Evolutionary conservation across 2,797 vertebrate species (phyloP), one percentile per base, ranked within the genome.

Genomic region (Balearica regulorum): DNA sequence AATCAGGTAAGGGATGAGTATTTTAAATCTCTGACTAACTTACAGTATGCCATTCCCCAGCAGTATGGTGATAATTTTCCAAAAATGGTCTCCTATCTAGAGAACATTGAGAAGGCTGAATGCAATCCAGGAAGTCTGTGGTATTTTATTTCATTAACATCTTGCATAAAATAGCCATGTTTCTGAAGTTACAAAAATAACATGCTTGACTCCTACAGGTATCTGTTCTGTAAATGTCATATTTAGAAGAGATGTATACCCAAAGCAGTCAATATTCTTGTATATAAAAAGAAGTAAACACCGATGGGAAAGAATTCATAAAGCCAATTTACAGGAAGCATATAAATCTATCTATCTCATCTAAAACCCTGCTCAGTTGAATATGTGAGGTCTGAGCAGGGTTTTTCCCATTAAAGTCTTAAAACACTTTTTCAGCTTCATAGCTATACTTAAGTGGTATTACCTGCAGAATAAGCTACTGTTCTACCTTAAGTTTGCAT

Each of bases 141-240:
- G 55, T 91, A 64, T 60, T 93, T 87, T 62, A 66, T 85, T 89
- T 89, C 60, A 66, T 77, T 76, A 82, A 39, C 41, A 68, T 66
- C 43, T 93, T 94, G 71, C 64, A 73, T 89, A 72, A 94, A 93
- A 70, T 29, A 86, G 39, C 58, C 29, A 3, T 13, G 37, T 82
- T 64, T 71, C 60, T 83, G 33, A 77, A 86, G 53, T 83, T 90
- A 94, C 37, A 87, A 82, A 82, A 91, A 62, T 33, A 46, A 25
- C 16, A 58, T 33, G 44, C n/a, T 17, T 77, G 62, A 73, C 24
- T 92, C 33, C 17, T 65, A 49, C 33, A 68, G 25, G 9, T 57
- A 49, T 75, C 58, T 90, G 16, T 83, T 80, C n/a, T 65, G 13
- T 70, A 58, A 81, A 35, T 61, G 25, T 26, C 12, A 1, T 49